Percentiles rank a stretch among this genome's conserved stretches.
These are phyloP conservation scores for Oithona nana DNA, from an alignment of 2,888 invertebrate genomes.

Conservation along the genomic window DNA sequence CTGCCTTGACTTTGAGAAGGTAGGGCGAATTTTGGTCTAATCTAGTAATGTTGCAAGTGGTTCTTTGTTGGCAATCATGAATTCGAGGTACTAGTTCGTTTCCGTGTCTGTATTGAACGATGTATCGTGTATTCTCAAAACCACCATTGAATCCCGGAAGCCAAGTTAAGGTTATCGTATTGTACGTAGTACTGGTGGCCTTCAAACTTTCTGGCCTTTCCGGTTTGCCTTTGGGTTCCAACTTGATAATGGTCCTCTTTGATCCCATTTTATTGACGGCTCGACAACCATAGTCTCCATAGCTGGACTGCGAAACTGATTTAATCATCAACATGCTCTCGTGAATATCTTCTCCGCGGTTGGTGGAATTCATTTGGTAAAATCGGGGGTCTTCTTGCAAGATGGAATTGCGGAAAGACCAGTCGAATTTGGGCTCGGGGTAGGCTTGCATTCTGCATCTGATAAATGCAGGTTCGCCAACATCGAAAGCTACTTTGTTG, in stretches of 20 bases:
- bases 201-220: background rate
- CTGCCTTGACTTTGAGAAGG: background rate
- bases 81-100: background rate
- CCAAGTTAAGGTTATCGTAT: slow-evolving; percentile 1
- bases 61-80: background rate
- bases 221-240: slow-evolving; percentile 2
- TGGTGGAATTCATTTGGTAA: background rate
- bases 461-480: slow-evolving; percentile 63
- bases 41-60: background rate
- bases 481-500: slow-evolving; percentile 52
- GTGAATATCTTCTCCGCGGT: background rate
- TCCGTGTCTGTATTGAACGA: background rate
- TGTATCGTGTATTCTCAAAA: background rate
- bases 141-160: slow-evolving; percentile 2
- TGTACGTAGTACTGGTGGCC: background rate
- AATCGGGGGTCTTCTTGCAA: background rate
- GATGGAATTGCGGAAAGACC: slow-evolving; percentile 33
- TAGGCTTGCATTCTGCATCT: slow-evolving; percentile 74
- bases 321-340: background rate
- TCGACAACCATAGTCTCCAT: slow-evolving; percentile 1
- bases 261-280: slow-evolving; percentile 6
- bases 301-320: background rate
- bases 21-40: slow-evolving; percentile 4
- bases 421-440: slow-evolving; percentile 78
- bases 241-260: background rate